Conservation (phyloP, 2,797 vertebrate genomes). For the Eutrigla gurnardus region DNA sequence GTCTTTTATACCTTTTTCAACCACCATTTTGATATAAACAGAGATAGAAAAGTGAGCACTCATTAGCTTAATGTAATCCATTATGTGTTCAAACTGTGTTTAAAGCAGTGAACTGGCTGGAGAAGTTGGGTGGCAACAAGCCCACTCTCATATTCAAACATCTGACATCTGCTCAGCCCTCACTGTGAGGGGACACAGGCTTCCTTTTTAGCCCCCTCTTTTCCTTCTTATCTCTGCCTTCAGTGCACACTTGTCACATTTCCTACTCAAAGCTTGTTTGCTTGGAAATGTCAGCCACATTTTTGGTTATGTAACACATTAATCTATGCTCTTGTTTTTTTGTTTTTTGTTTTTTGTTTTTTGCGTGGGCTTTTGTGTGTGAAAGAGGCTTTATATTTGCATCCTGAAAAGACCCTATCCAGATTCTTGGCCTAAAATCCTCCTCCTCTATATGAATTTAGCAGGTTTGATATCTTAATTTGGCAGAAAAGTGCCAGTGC, state of each 20-base stretch:
- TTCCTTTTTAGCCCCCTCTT: constrained; percentile 55
- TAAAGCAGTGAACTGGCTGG: constrained; percentile 16
- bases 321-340: constrained; percentile 61
- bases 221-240: constrained; percentile 66
- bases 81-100: not conserved
- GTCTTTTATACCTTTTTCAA: constrained; percentile 11
- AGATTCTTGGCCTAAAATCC: constrained; percentile 54
- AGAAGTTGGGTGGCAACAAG: constrained; percentile 40
- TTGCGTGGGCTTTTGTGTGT: constrained; percentile 66
- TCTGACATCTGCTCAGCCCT: constrained; percentile 55
- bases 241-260: constrained; percentile 65
- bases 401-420: constrained; percentile 63
- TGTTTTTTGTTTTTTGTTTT: constrained; percentile 32
- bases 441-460: constrained; percentile 47
- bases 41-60: not conserved
- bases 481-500: constrained; percentile 31
- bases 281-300: constrained; percentile 71
- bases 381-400: constrained; percentile 71
- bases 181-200: constrained; percentile 65
- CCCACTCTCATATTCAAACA: constrained; percentile 59
- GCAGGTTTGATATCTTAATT: constrained; percentile 55
- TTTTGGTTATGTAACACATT: constrained; percentile 69
- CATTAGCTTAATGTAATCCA: not conserved
- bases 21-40: not conserved
- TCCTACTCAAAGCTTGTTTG: constrained; percentile 69